Evolutionary conservation across 1,140 invertebrate genomes (phyloP), one percentile per base, ranked within the genome.

Genomic region (Ruditapes philippinarum): DNA sequence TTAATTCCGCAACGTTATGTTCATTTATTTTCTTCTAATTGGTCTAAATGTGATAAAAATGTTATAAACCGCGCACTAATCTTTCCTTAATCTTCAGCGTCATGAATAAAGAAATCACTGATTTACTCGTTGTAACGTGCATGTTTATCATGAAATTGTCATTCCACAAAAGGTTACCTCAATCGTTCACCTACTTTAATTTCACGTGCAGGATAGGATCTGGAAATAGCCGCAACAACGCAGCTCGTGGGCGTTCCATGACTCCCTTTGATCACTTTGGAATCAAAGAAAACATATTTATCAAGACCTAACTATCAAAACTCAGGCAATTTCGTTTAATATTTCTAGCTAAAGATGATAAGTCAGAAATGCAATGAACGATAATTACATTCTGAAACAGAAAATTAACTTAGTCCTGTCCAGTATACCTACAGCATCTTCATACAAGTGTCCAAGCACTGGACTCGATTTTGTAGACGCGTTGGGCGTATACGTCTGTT

Each of bases 11-110:
- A 38, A 28, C 28, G 25, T 74, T 38, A 45, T 68, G 33, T 57
- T 70, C 49, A 22, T 87, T 65, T 87, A 87, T 65, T 78, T 42
- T 36, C 31, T 49, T 78, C 51, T 87, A 78, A 87, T 87, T 78
- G 84, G 84, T 78, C 60, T 36, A 87, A 42, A 5, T 31, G 70
- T 51, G 45, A 87, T 87, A 62, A 87, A 87, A 78, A 40, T 36
- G 49, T 42, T 76, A 65, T 78, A 87, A 76, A 87, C 36, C 49
- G 31, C 45, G 57, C 11, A 65, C 49, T 87, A 78, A 79, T 87
- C 81, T 33, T 17, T 5, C 40, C 33, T 4, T 83, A 45, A 68
- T 82, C 57, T 65, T n/a, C 28, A 22, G n/a, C 60, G 19, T 83
- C 62, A 68, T 70, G 81, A 83, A 83, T 83, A 68, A 49, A 62